Conservation (phyloP, 64 coral and sea anemone genomes). For the Catalaphyllia jardinei region DNA sequence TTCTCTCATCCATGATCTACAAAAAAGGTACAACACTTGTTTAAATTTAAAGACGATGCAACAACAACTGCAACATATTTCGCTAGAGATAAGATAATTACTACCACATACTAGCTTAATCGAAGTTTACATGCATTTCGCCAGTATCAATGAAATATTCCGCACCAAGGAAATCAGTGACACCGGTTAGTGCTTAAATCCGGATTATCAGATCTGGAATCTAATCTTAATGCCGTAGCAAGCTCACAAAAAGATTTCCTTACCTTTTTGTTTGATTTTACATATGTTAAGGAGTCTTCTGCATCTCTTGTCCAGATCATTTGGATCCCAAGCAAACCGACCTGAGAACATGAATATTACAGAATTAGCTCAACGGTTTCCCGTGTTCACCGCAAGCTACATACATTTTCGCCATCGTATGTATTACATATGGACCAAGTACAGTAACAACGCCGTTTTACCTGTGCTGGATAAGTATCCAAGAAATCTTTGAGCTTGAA, state of each 20-base stretch:
- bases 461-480: slow-evolving; percentile 94
- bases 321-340: slow-evolving; percentile 96
- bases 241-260: no score
- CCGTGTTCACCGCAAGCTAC: no score
- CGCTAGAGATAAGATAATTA: no score
- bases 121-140: no score
- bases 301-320: slow-evolving; percentile 99
- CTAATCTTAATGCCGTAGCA: not conserved
- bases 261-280: slow-evolving; percentile 98
- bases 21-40: not conserved
- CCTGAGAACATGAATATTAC: slow-evolving; percentile 13
- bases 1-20: slow-evolving; percentile 95
- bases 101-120: no score
- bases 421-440: not conserved
- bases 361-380: no score
- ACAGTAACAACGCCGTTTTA: not conserved
- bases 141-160: no score
- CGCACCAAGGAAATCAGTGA: no score
- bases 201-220: not conserved
- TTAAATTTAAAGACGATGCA: not conserved
- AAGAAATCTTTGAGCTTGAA: slow-evolving; percentile 97
- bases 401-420: no score
- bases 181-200: not conserved
- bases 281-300: slow-evolving; percentile 92
- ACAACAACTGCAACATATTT: not conserved